Conservation (phyloP, 1,140 invertebrate species). For the Laodelphax striatellus region DNA sequence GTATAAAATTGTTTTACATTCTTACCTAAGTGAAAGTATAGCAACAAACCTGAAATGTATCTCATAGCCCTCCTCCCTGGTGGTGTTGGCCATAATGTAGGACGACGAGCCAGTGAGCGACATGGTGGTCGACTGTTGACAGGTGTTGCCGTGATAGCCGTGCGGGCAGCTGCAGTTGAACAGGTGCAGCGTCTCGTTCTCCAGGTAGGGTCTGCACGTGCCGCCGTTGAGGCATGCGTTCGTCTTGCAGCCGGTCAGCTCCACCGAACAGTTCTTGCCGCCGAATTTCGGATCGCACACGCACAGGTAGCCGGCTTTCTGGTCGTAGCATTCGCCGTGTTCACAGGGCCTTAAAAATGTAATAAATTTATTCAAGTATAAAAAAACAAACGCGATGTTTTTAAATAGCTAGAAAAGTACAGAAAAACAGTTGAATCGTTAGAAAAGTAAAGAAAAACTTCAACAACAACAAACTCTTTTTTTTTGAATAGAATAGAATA, state of each 20-base stretch:
- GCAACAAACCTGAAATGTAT: constrained; percentile 53
- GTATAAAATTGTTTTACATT: no score
- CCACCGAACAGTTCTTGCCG: constrained; percentile 85
- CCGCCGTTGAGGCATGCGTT: constrained; percentile 72
- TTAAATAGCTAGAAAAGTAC: no score
- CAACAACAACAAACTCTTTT: no score
- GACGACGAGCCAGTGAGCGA: constrained; percentile 62
- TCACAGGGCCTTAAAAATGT: constrained; percentile 49
- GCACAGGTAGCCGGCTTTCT: constrained; percentile 65
- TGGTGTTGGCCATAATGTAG: constrained; percentile 62
- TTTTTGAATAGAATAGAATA: no score
- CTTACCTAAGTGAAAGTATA: no score
- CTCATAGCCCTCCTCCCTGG: constrained; percentile 72
- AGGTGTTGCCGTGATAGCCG: constrained; percentile 66
- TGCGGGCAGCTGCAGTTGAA: constrained; percentile 77
- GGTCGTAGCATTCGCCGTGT: constrained; percentile 65
- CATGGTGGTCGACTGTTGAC: constrained; percentile 71
- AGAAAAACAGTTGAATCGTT: no score
- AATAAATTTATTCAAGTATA: no score
- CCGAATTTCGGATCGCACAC: constrained; percentile 67
- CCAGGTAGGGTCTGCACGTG: constrained; percentile 67
- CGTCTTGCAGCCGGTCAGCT: constrained; percentile 55
- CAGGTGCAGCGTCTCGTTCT: constrained; percentile 60
- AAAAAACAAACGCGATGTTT: no score
- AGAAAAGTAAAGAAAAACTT: no score